Evolutionary conservation across 1,140 invertebrate species (phyloP).

Genomic region (Vollenhovia emeryi): DNA sequence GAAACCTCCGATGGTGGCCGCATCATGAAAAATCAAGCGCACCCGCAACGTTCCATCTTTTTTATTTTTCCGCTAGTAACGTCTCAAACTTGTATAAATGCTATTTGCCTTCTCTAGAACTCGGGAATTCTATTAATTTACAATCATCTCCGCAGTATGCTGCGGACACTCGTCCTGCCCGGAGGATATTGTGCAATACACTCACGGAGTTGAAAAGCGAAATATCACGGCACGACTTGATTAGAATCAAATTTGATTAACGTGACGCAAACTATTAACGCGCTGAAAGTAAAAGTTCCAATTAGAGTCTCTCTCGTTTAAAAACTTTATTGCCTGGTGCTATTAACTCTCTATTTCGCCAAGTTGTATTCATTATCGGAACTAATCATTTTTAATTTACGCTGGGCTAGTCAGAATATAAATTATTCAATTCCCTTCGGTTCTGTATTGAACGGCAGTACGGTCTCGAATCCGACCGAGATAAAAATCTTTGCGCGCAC

Average conservation of each 20-base stretch:
- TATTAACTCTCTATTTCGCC: neutral
- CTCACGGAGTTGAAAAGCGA: neutral
- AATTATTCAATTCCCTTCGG: neutral
- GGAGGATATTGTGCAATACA: neutral
- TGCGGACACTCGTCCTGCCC: neutral
- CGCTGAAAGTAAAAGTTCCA: neutral
- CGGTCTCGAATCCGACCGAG: neutral
- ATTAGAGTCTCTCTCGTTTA: neutral
- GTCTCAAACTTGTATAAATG: neutral
- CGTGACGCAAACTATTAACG: neutral
- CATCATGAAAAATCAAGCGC: slow-evolving; percentile 37
- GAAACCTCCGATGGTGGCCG: slow-evolving; percentile 5
- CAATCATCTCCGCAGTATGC: neutral
- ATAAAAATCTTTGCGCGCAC: neutral
- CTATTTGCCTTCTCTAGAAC: neutral
- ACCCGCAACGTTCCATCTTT: neutral
- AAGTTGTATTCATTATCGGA: neutral
- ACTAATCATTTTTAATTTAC: neutral
- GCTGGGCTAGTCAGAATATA: neutral
- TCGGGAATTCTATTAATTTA: slow-evolving; percentile 5
- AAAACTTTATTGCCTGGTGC: neutral
- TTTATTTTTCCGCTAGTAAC: neutral
- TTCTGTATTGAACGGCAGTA: neutral
- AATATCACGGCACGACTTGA: neutral
- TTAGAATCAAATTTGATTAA: neutral